A percentile compares a stretch with the other conserved stretches of the same genome.
phyloP scores from a whole-genome alignment of 92 coral and sea anemone genomes.

The Porites divaricata region DNA sequence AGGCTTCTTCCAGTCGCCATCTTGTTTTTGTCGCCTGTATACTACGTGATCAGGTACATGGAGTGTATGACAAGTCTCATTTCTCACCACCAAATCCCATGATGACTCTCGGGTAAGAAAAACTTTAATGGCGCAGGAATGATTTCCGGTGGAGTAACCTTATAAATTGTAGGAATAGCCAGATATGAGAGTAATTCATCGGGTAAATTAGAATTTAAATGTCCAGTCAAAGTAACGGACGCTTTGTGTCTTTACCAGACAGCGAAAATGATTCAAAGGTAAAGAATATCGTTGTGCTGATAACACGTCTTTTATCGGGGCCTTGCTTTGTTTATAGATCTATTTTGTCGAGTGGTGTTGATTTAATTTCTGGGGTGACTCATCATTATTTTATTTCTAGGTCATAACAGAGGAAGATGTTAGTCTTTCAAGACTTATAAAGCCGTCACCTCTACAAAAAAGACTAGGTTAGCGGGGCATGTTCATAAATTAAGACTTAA shows the following conservation, averaged over 20 bases:
- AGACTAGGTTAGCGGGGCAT: slow-evolving; percentile 52
- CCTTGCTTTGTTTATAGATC: not conserved
- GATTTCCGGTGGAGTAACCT: slow-evolving; percentile 33
- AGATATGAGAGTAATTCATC: slow-evolving; percentile 22
- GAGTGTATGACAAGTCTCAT: not conserved
- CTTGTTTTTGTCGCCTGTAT: slow-evolving; percentile 52
- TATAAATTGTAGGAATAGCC: not conserved
- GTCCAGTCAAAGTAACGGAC: slow-evolving; percentile 44
- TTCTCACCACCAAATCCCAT: not conserved
- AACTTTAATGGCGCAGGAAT: slow-evolving; percentile 21
- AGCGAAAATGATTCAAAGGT: slow-evolving; percentile 40
- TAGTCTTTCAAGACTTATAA: slow-evolving; percentile 48
- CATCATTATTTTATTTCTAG: slow-evolving; percentile 23
- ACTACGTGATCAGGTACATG: slow-evolving; percentile 12
- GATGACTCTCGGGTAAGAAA: not conserved
- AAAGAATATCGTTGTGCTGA: not conserved
- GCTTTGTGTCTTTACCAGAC: slow-evolving; percentile 22
- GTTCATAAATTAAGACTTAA: not conserved
- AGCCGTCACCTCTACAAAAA: slow-evolving; percentile 74
- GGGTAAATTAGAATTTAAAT: slow-evolving; percentile 23
- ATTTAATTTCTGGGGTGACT: not conserved
- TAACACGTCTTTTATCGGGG: not conserved
- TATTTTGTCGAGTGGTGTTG: not conserved
- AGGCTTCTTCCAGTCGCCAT: slow-evolving; percentile 80
- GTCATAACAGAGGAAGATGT: slow-evolving; percentile 63